A percentile compares a stretch with the other conserved stretches of the same genome.
Conservation (phyloP, 2,797 vertebrate species). For the Sebastes minor region DNA sequence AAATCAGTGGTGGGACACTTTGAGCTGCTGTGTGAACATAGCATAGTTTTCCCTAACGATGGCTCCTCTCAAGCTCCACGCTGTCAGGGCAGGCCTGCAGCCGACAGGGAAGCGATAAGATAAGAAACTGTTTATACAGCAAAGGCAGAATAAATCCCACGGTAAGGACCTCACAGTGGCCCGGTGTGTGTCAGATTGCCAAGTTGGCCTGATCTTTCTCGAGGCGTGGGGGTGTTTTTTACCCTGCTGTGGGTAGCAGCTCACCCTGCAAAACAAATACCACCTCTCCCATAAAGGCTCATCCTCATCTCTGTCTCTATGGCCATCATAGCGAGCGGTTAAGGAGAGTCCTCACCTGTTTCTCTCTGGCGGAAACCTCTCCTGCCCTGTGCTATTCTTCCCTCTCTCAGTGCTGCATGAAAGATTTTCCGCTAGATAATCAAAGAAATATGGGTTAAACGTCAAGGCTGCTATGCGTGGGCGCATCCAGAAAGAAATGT, state of each 20-base stretch:
- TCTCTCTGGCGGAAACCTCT: conserved; percentile 8
- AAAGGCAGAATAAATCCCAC: conserved; percentile 41
- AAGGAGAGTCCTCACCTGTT: conserved; percentile 8
- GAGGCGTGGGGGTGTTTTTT: conserved; percentile 10
- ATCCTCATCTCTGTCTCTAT: not conserved
- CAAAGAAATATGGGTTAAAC: conserved; percentile 34
- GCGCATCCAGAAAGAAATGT: not conserved
- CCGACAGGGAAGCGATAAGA: conserved; percentile 44
- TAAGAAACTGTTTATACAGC: conserved; percentile 60
- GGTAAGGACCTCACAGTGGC: conserved; percentile 32
- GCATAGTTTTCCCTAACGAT: conserved; percentile 49
- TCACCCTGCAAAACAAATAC: conserved; percentile 33
- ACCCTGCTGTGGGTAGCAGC: conserved; percentile 6
- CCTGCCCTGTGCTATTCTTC: not conserved
- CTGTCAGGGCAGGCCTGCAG: conserved; percentile 36
- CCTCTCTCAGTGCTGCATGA: not conserved
- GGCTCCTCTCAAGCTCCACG: conserved; percentile 29
- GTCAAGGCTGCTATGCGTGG: conserved; percentile 30
- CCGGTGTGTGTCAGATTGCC: conserved; percentile 21
- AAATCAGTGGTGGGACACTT: conserved; percentile 23
- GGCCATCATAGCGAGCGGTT: not conserved
- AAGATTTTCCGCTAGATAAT: conserved; percentile 5
- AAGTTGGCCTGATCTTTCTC: conserved; percentile 44
- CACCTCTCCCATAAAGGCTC: conserved; percentile 8
- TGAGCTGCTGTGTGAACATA: conserved; percentile 41